These are phyloP conservation scores for Danio albolineatus DNA, from an alignment of 2,797 vertebrate species.

Conservation along the genomic window DNA sequence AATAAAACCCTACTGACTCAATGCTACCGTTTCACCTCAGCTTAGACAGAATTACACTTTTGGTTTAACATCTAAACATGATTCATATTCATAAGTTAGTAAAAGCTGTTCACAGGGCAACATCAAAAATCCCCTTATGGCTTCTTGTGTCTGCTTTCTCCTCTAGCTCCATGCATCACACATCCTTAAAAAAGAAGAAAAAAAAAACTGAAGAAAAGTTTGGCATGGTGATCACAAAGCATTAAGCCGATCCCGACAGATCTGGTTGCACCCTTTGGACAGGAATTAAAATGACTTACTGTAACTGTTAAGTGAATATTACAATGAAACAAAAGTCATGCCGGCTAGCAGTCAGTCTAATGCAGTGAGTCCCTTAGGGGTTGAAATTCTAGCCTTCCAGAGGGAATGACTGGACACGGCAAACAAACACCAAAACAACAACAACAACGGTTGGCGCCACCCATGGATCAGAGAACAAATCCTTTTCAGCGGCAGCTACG, in stretches of 20 bases:
- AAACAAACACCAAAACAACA: slow-evolving; percentile 45
- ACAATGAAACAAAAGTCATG: slow-evolving; percentile 30
- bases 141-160: slow-evolving; percentile 19
- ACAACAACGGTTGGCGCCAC: slow-evolving; percentile 44
- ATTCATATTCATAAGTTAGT: slow-evolving; percentile 21
- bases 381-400: slow-evolving; percentile 31
- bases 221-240: slow-evolving; percentile 32
- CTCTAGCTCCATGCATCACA: slow-evolving; percentile 39
- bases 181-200: slow-evolving; percentile 23
- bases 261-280: slow-evolving; percentile 22
- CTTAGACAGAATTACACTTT: not conserved
- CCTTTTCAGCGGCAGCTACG: slow-evolving; percentile 53
- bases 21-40: not conserved
- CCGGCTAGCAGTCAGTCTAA: slow-evolving; percentile 6
- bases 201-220: slow-evolving; percentile 23
- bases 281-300: slow-evolving; percentile 21
- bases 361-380: slow-evolving; percentile 35
- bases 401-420: slow-evolving; percentile 27
- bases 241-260: slow-evolving; percentile 18
- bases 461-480: slow-evolving; percentile 54
- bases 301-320: slow-evolving; percentile 34
- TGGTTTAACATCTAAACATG: not conserved
- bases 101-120: slow-evolving; percentile 14
- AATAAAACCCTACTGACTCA: too few species aligned
- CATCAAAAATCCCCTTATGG: slow-evolving; percentile 32